Evolutionary conservation across 2,113 vertebrate genomes (phyloP), one percentile per base, ranked within the genome.

Genomic region (Anthoscopus minutus): DNA sequence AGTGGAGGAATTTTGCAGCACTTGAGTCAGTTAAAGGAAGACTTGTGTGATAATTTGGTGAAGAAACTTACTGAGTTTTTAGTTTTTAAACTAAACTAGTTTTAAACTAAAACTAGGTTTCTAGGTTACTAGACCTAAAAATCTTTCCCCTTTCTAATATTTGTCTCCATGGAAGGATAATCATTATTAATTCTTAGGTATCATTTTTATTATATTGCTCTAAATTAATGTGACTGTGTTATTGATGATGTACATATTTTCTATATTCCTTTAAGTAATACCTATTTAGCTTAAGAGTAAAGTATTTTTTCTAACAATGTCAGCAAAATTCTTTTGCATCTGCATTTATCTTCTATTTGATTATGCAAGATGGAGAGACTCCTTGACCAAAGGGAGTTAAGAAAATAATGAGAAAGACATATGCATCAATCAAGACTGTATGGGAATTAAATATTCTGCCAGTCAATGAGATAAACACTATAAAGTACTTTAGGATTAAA

Each of bases 361-460:
- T 80, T 89, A 44, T 70, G 37, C 24, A 70, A 81, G 61, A n/a
- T 48, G 19, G 22, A 85, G 30, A 51, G 1, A 13, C 1, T 83
- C 5, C 38, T 83, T 78, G n/a, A 73, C 31, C 12, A 7, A n/a
- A 74, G 24, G 28, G 77, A 67, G 6, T 76, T 23, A 77, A 44
- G 11, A 81, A 16, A 25, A 40, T 38, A 91, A 69, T 47, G 95
- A 70, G 11, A 91, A 88, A 89, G 7, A 3, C 12, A 45, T 37
- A 28, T 62, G 13, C 58, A 81, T 87, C 35, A 70, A 50, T 83
- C 56, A 87, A 89, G 25, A 66, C 13, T 88, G 37, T 69, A 77
- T 64, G 9, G n/a, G 24, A 77, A 93, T 89, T 81, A 93, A 82
- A 70, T 67, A 87, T 66, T 89, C 58, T 72, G 19, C n/a, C 78